Evolutionary conservation across 2,797 vertebrate species (phyloP).

Genomic region (Notoglanidium macrostoma): DNA sequence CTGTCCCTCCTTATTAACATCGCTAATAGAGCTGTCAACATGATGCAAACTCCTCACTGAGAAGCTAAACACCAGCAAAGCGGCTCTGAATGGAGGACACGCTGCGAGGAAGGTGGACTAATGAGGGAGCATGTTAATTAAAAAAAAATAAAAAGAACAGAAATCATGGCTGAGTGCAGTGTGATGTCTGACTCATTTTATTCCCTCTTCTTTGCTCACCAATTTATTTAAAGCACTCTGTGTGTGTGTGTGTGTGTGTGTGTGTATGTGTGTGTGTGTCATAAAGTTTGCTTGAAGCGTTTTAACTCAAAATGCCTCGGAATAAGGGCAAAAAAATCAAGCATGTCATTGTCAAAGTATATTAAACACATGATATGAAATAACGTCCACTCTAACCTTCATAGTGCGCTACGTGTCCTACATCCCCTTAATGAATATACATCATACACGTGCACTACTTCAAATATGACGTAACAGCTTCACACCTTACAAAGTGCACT

Average conservation of each 20-base stretch:
- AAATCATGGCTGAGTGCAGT: background rate
- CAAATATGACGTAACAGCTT: no score
- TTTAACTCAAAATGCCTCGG: background rate
- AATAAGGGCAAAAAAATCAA: background rate
- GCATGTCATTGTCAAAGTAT: background rate
- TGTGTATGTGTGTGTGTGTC: background rate
- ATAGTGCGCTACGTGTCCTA: background rate
- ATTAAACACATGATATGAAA: background rate
- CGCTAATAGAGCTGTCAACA: slow-evolving; percentile 49
- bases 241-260: background rate
- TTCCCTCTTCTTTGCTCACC: background rate
- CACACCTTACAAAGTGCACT: no score
- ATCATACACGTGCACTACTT: no score
- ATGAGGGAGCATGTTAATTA: background rate
- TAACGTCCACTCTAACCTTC: background rate
- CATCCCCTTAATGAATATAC: background rate
- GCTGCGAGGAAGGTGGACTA: slow-evolving; percentile 1
- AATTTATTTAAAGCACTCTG: slow-evolving; percentile 8
- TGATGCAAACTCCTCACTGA: slow-evolving; percentile 29
- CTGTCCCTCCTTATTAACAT: slow-evolving; percentile 67
- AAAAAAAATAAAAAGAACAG: background rate
- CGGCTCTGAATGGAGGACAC: background rate
- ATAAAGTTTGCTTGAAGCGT: background rate
- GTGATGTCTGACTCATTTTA: slow-evolving; percentile 4
- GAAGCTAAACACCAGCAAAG: background rate